These are phyloP conservation scores for Bucco capensis DNA, from an alignment of 2,113 vertebrate species.

Conservation along the genomic window DNA sequence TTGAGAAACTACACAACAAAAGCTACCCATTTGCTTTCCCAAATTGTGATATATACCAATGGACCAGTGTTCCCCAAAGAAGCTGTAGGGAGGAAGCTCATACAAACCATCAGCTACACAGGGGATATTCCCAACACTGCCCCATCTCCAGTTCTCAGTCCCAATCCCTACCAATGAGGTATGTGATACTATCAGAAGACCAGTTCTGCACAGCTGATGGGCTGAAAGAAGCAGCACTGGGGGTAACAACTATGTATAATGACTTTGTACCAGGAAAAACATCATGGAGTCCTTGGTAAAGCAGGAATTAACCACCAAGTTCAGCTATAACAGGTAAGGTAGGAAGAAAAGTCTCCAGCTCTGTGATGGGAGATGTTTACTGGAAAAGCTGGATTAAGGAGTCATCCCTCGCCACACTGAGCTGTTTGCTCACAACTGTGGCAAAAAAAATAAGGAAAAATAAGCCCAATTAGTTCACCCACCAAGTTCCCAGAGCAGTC, in stretches of 20 bases:
- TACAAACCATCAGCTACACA: not conserved
- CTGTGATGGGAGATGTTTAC: not conserved
- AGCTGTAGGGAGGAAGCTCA: not conserved
- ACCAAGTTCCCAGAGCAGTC: not conserved
- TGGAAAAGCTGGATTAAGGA: not conserved
- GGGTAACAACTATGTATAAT: rapidly evolving
- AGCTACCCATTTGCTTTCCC: not conserved
- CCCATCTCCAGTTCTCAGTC: not conserved
- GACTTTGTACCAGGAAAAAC: not conserved
- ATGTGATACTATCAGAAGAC: not conserved
- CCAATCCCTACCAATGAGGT: not conserved
- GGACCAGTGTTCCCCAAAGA: not conserved
- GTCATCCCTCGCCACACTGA: not conserved
- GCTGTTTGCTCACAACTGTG: not conserved
- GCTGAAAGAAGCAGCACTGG: not conserved
- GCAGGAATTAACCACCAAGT: not conserved
- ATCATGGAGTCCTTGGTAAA: not conserved
- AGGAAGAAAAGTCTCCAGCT: not conserved
- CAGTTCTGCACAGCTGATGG: not conserved
- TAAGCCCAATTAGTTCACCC: not conserved
- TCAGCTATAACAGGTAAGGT: not conserved
- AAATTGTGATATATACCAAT: not conserved
- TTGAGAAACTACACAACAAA: not conserved
- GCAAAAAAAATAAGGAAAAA: not conserved
- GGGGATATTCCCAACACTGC: not conserved